Evolutionary conservation across 2,797 vertebrate genomes (phyloP).

Genomic region (Leptoclinus maculatus): DNA sequence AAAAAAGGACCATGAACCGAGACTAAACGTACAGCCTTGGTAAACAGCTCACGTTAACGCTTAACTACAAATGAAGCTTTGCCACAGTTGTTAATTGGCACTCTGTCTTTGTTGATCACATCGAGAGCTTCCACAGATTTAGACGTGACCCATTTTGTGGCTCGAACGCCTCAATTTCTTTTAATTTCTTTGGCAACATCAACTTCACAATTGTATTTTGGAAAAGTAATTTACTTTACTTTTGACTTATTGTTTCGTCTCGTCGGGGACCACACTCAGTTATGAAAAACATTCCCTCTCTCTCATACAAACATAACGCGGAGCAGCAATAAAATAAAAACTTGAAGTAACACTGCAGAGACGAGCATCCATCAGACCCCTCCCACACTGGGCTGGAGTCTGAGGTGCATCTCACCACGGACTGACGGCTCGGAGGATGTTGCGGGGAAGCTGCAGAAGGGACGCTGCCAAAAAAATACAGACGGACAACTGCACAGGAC

Average conservation of each 20-base stretch:
- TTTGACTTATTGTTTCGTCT: neutral
- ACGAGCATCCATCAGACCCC: constrained; percentile 11
- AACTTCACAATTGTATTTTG: constrained; percentile 41
- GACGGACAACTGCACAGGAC: constrained; percentile 25
- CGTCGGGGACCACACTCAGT: constrained; percentile 37
- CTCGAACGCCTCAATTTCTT: constrained; percentile 19
- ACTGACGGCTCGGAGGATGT: constrained; percentile 23
- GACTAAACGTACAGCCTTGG: constrained; percentile 18
- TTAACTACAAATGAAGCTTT: constrained; percentile 13
- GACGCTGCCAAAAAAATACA: constrained; percentile 1
- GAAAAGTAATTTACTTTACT: constrained; percentile 12
- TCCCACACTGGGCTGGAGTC: constrained; percentile 1
- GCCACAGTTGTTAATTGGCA: constrained; percentile 50
- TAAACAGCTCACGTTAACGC: constrained; percentile 31
- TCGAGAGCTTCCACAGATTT: constrained; percentile 17
- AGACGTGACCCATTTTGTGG: constrained; percentile 43
- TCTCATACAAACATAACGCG: constrained; percentile 25
- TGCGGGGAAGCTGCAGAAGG: neutral
- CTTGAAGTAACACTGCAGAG: constrained; percentile 48
- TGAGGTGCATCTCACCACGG: constrained; percentile 17
- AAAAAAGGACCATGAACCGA: constrained; percentile 20
- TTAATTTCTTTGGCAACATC: constrained; percentile 67
- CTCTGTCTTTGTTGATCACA: constrained; percentile 30
- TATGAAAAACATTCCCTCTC: constrained; percentile 25
- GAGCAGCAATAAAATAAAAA: constrained; percentile 48